phyloP scores from a whole-genome alignment of 35 echinoderm and acorn worm genomes.

The Diadema setosum region DNA sequence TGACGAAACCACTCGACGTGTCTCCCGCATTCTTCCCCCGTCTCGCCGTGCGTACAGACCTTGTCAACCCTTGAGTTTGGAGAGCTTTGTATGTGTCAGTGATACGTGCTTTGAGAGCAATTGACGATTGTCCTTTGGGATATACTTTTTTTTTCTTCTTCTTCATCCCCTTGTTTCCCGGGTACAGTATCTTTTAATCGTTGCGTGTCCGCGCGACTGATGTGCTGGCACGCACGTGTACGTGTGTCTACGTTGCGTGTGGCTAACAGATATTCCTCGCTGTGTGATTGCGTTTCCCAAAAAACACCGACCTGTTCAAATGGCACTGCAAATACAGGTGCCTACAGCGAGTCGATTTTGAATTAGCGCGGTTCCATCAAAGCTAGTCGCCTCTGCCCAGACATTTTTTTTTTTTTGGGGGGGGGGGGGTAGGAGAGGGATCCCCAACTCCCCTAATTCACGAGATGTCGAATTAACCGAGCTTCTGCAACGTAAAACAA shows the following conservation, averaged over 20 bases:
- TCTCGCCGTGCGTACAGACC: not conserved
- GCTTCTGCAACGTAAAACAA: too few species aligned
- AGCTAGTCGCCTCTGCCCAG: too few species aligned
- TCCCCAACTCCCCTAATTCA: too few species aligned
- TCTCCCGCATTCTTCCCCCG: constrained; percentile 4
- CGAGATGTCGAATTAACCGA: too few species aligned
- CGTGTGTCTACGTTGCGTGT: not conserved
- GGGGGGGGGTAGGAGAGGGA: too few species aligned
- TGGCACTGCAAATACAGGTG: constrained; percentile 22
- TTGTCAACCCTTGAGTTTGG: constrained; percentile 20
- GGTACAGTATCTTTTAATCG: too few species aligned
- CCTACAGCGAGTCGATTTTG: not conserved
- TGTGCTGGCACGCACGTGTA: not conserved
- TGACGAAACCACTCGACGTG: constrained; percentile 20
- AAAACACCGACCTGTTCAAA: not conserved
- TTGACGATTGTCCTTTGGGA: not conserved
- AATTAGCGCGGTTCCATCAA: not conserved
- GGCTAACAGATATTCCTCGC: not conserved
- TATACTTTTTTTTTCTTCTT: not conserved
- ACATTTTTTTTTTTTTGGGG: too few species aligned
- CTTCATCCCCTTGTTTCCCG: not conserved
- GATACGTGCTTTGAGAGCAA: constrained; percentile 10
- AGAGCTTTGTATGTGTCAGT: constrained; percentile 8
- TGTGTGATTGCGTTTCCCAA: not conserved
- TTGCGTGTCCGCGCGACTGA: too few species aligned